phyloP scores from a whole-genome alignment of 2,797 vertebrate genomes.

The Argyrosomus regius region DNA sequence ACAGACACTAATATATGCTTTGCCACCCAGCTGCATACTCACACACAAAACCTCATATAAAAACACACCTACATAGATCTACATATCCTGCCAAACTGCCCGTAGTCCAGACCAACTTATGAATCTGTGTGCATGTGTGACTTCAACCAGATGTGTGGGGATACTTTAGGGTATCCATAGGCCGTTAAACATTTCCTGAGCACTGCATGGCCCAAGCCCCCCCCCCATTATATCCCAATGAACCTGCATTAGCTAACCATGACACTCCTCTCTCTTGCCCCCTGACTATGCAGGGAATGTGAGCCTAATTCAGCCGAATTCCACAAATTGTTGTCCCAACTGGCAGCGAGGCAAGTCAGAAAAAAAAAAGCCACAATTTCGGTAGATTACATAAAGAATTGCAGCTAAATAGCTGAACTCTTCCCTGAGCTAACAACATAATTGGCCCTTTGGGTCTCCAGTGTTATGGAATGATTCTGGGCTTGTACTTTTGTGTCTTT shows the following conservation, averaged over 20 bases:
- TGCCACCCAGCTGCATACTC: slow-evolving; percentile 36
- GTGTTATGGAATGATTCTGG: slow-evolving; percentile 49
- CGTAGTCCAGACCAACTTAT: slow-evolving; percentile 40
- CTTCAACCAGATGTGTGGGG: slow-evolving; percentile 76
- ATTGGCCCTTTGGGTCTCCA: slow-evolving; percentile 60
- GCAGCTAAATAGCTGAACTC: slow-evolving; percentile 56
- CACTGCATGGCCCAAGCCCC: slow-evolving; percentile 33
- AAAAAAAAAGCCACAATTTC: slow-evolving; percentile 46
- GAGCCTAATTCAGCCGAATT: slow-evolving; percentile 61
- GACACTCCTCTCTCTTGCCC: slow-evolving; percentile 33
- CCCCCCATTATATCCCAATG: slow-evolving; percentile 28
- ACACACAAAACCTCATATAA: slow-evolving; percentile 41
- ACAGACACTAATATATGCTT: slow-evolving; percentile 35
- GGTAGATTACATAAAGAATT: slow-evolving; percentile 42
- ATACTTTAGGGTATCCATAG: slow-evolving; percentile 67
- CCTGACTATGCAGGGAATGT: slow-evolving; percentile 61
- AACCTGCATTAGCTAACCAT: slow-evolving; percentile 54
- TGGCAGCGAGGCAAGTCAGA: slow-evolving; percentile 36
- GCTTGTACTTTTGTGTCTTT: slow-evolving; percentile 22
- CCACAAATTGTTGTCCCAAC: slow-evolving; percentile 66
- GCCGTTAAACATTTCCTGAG: slow-evolving; percentile 79
- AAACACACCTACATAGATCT: slow-evolving; percentile 48
- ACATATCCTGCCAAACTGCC: slow-evolving; percentile 41
- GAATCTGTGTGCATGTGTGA: slow-evolving; percentile 52
- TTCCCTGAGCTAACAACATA: slow-evolving; percentile 62